A percentile compares a stretch with the other conserved stretches of the same genome.
Evolutionary conservation across 2,113 vertebrate genomes (phyloP).

Genomic region (Ranitomeya imitator): DNA sequence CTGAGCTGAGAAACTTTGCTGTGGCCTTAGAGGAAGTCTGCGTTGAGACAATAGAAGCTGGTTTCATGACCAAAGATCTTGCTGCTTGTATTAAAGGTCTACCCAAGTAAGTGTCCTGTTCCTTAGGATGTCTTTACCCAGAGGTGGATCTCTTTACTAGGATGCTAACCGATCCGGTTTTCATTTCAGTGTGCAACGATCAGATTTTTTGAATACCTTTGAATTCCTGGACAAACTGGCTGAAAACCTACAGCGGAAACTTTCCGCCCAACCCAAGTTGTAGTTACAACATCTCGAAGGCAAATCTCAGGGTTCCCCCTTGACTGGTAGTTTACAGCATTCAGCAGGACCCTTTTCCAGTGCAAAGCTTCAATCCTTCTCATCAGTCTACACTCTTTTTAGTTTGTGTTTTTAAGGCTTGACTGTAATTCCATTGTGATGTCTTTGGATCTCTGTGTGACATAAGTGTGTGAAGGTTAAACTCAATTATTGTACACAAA

Average conservation of each 20-base stretch:
- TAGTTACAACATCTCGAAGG: constrained; percentile 66
- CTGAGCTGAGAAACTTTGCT: constrained; percentile 81
- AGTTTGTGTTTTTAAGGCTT: constrained; percentile 2
- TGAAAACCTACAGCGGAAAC: constrained; percentile 88
- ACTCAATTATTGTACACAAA: not conserved
- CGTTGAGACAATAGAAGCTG: constrained; percentile 93
- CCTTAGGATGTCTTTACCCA: not conserved
- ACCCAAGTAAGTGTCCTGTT: constrained; percentile 80
- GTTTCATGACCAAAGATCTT: constrained; percentile 98
- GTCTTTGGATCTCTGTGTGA: not conserved
- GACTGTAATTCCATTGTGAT: not conserved
- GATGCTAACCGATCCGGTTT: not conserved
- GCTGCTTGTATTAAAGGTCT: constrained; percentile 96
- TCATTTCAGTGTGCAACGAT: constrained; percentile 79
- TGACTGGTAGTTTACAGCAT: constrained; percentile 59
- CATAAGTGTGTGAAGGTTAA: not conserved
- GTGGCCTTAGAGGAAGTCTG: constrained; percentile 90
- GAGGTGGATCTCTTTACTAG: not conserved
- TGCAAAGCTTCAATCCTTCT: not conserved
- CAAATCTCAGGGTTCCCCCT: constrained; percentile 41
- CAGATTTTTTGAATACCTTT: constrained; percentile 95
- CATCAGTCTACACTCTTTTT: not conserved
- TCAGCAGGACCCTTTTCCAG: constrained; percentile 15
- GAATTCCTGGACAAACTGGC: constrained; percentile 97
- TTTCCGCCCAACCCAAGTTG: constrained; percentile 81